Base-by-base conservation (phyloP, 2,888 invertebrate genomes). In the Dynastes grantii region DNA sequence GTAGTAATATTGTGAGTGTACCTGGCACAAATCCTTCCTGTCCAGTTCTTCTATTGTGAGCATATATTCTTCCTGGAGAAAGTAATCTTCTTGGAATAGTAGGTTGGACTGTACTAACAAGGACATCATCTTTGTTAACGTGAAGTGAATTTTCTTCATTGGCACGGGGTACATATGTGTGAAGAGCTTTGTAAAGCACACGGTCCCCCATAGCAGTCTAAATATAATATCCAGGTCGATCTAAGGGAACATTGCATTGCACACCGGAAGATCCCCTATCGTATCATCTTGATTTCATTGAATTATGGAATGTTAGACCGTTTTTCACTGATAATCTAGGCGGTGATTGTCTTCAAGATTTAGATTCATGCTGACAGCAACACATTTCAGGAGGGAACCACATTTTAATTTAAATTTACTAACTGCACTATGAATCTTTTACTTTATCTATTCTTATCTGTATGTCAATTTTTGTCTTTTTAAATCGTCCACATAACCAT, bases 1-100 rank as follows among this genome's bases (percentile, higher is more conserved):
- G n/a, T n/a, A 55, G 16, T 55, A 27, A 27, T 27, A 61, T 6
- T 61, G 61, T 37, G 45, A 8, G 8, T 53, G 22, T 87, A 88
- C 90, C 88, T 84, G 89, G 89, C 78, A 90, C 87, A 83, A 88
- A 89, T 81, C 90, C 90, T 83, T 85, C 84, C 71, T 84, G 84
- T 75, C 87, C 86, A 16, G 89, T 89, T 77, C 89, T 85, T 81
- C 88, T 85, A 83, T 89, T 89, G 80, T 87, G 88, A 51, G 89
- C 90, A 81, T 86, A 86, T 51, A 90, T 82, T 87, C 89, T 88
- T 76, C 87, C 87, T 76, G 85, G 84, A 83, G 86, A 83, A 81
- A 85, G 83, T 79, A 86, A 84, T 58, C 79, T 85, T 61, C 82
- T 83, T 64, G 83, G 81, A 81, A 87, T 87, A 37, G 87, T 86